Conservation (phyloP, 2,113 vertebrate species). For the Chaenocephalus aceratus region DNA sequence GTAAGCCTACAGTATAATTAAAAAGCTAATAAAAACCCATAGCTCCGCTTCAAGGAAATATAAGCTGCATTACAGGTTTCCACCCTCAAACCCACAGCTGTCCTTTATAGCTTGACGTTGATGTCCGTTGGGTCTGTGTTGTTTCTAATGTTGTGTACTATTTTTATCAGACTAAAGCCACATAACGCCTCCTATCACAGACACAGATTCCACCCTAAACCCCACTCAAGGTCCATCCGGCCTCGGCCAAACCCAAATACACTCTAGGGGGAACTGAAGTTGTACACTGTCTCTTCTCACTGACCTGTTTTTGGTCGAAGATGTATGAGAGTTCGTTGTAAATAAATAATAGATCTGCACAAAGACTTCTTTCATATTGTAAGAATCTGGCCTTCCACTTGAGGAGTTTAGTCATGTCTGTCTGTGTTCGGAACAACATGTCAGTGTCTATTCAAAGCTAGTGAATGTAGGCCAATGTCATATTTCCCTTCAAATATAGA, state of each 20-base stretch:
- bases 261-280: background rate
- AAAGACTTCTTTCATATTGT: conserved; percentile 3
- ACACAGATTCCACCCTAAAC: conserved; percentile 23
- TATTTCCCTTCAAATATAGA: background rate
- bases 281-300: conserved; percentile 16
- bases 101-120: background rate
- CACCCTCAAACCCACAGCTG: background rate
- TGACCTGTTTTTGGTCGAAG: background rate
- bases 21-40: too few species aligned
- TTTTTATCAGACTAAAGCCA: conserved; percentile 48
- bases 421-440: background rate
- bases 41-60: background rate
- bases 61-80: background rate
- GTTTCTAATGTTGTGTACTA: conserved; percentile 38
- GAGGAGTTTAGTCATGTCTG: background rate
- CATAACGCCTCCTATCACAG: conserved; percentile 32
- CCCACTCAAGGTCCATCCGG: background rate
- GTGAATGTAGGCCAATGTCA: background rate
- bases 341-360: conserved; percentile 5
- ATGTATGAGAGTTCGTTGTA: background rate
- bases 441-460: background rate
- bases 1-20: too few species aligned
- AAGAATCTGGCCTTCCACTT: background rate
- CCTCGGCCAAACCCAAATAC: conserved; percentile 2
- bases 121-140: background rate